These are phyloP conservation scores for Aphodius granarius DNA, from an alignment of 2,888 invertebrate genomes.

Conservation along the genomic window DNA sequence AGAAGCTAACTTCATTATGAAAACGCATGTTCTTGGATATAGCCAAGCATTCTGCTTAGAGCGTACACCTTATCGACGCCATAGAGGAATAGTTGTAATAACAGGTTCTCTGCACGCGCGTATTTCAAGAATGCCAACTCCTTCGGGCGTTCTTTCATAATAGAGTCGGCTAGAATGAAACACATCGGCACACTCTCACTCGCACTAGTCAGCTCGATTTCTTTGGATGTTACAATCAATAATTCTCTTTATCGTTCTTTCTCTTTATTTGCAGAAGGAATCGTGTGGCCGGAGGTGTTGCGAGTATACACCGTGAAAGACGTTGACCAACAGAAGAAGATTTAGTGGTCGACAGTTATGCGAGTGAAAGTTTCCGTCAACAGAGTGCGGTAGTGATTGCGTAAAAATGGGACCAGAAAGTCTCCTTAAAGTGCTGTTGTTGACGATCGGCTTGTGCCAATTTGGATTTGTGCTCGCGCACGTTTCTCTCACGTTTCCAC, in stretches of 20 bases:
- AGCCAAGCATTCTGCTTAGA: not conserved
- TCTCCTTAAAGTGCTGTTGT: constrained; percentile 7
- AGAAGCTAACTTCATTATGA: not conserved
- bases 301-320: not conserved
- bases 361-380: constrained; percentile 10
- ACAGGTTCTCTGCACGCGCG: constrained; percentile 5
- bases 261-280: not conserved
- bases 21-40: not conserved
- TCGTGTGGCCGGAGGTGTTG: constrained; percentile 1
- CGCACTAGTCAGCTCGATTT: not conserved
- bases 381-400: constrained; percentile 19
- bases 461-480: constrained; percentile 54
- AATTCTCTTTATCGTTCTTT: not conserved
- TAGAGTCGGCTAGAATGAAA: not conserved
- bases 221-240: not conserved
- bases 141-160: constrained; percentile 12
- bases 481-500: constrained; percentile 87
- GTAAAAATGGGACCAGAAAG: constrained; percentile 21
- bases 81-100: constrained; percentile 9
- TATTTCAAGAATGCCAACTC: constrained; percentile 10
- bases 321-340: not conserved
- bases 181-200: constrained; percentile 2
- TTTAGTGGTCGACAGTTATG: not conserved
- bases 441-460: not conserved
- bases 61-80: not conserved